Base-by-base conservation (phyloP, 2,888 invertebrate genomes). In the Aspidiotus destructor region DNA sequence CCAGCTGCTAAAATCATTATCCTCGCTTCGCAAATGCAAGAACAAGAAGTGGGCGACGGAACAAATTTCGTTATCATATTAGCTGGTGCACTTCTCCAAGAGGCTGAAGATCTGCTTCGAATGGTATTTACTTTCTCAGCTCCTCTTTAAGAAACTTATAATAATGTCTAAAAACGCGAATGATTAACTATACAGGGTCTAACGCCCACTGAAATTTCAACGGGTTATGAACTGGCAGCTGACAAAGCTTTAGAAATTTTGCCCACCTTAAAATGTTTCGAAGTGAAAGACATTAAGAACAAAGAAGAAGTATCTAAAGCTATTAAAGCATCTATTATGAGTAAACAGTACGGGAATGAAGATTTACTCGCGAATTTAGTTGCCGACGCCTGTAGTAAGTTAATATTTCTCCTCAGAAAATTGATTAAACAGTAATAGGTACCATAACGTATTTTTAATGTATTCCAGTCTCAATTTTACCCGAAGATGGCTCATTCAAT, bases 1-100 rank as follows among this genome's bases (percentile, higher is more conserved):
- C 99, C 99, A 53, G 99, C 98, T 53, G 99, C 96, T 8, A 96
- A 94, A 78, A 81, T 99, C 72, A 87, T 99, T 82, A 93, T 98
- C 3, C 81, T 97, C 76, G 97, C 92, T 15, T 93, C 96, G 72
- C 89, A 98, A 79, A 98, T 97, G 91, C 98, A 99, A 80, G 98
- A 99, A 78, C 86, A 92, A 71, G 97, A 98, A 83, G 89, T 96
- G 70, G 99, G 99, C 7, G 99, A 99, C 82, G 98, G 97, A 69
- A 99, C 99, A 10, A 99, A 99, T 78, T 96, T 96, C 80, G 96
- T 98, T 8, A 87, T 99, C 60, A 89, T 98, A 10, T 82, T 99
- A 68, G 91, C 93, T 72, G 97, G 97, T 41, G 89, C 95, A 60
- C 81, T 99, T 16, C 80, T 99, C 8, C 92, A 96, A 78, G 85